Percentiles rank a stretch among this genome's conserved stretches.
These are phyloP conservation scores for Drosophila guanche DNA, from an alignment of 1,140 invertebrate species.

Conservation along the genomic window DNA sequence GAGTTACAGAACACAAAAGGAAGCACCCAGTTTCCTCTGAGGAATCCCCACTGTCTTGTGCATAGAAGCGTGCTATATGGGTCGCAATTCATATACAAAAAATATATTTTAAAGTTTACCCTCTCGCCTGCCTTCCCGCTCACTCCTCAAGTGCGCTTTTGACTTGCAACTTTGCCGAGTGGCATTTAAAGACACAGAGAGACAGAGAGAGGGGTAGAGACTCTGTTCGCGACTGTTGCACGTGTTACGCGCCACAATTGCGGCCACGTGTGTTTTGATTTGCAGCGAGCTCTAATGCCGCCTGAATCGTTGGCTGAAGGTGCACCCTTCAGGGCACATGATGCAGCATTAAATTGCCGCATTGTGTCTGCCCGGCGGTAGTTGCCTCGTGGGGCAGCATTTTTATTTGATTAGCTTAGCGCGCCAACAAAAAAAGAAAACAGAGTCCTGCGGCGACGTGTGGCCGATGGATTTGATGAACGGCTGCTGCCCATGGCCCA, in stretches of 20 bases:
- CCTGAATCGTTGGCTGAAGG: slow-evolving; percentile 11
- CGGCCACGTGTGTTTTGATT: slow-evolving; percentile 83
- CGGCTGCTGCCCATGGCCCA: slow-evolving; percentile 45
- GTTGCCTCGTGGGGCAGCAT: slow-evolving; percentile 52
- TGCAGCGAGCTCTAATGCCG: slow-evolving; percentile 78
- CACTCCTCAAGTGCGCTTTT: slow-evolving; percentile 75
- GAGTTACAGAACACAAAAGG: neutral
- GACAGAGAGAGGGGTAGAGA: too few relatives aligned
- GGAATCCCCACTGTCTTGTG: slow-evolving; percentile 19
- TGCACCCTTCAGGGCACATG: slow-evolving; percentile 75
- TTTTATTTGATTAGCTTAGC: slow-evolving; percentile 83
- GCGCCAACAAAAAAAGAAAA: slow-evolving; percentile 8
- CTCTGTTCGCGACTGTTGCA: slow-evolving; percentile 57
- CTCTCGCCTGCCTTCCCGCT: slow-evolving; percentile 22
- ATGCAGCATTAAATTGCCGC: slow-evolving; percentile 84
- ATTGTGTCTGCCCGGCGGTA: slow-evolving; percentile 74
- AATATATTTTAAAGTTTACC: slow-evolving; percentile 64
- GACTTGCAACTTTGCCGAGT: slow-evolving; percentile 68
- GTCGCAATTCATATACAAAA: slow-evolving; percentile 19
- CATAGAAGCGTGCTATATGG: slow-evolving; percentile 41
- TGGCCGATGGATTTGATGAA: slow-evolving; percentile 77
- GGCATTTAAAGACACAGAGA: slow-evolving; percentile 43
- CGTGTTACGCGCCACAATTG: slow-evolving; percentile 81
- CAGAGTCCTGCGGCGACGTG: slow-evolving; percentile 77
- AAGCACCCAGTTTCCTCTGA: too few relatives aligned